Evolutionary conservation across 2,797 vertebrate genomes (phyloP).

Genomic region (Pagetopsis macropterus): DNA sequence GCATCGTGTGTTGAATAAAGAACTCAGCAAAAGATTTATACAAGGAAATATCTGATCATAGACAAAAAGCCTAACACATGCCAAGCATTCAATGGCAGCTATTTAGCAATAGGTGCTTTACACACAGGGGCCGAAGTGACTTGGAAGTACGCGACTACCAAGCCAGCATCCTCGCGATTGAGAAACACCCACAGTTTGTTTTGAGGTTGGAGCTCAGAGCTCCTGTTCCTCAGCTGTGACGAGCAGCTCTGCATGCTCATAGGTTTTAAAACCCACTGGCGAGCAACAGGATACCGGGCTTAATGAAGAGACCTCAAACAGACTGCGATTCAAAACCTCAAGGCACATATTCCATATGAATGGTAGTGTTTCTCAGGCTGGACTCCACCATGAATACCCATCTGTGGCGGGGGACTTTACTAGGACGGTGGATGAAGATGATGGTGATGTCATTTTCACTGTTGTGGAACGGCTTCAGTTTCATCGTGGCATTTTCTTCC

Average conservation of each 20-base stretch:
- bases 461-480: constrained; percentile 43
- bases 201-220: constrained; percentile 1
- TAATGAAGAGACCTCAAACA: constrained; percentile 58
- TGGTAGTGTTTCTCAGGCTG: constrained; percentile 53
- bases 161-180: too few relatives aligned
- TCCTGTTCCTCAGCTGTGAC: constrained; percentile 7
- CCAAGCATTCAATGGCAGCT: background rate
- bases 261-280: constrained; percentile 19
- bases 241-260: constrained; percentile 1
- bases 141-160: too few relatives aligned
- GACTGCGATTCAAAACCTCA: constrained; percentile 51
- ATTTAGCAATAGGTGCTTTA: background rate
- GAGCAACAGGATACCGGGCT: constrained; percentile 37
- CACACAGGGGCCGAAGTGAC: too few relatives aligned
- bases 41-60: background rate
- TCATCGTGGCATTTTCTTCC: constrained; percentile 13
- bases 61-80: background rate
- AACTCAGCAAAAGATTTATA: background rate
- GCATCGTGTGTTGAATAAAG: background rate
- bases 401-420: constrained; percentile 51
- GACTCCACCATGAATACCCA: constrained; percentile 56
- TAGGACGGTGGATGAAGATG: constrained; percentile 48
- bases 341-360: constrained; percentile 36
- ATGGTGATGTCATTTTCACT: constrained; percentile 50
- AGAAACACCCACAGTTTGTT: background rate